Base-by-base conservation (phyloP, 2,797 vertebrate genomes). In the Clarias platycephalus region DNA sequence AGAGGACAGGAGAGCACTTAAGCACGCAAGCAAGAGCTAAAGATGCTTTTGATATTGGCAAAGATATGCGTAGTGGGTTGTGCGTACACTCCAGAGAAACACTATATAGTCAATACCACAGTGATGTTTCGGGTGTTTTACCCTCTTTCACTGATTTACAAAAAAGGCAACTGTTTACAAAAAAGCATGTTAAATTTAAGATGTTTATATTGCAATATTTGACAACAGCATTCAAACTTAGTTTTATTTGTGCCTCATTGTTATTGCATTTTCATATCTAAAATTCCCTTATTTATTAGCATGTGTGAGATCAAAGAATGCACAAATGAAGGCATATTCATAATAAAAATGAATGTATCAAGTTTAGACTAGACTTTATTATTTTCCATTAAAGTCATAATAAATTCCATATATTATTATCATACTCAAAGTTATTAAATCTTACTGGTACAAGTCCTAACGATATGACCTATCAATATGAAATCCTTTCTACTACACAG, bases 1-100 rank as follows among this genome's bases (percentile, higher is more conserved):
- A 55, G 67, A 76, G 24, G 53, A 86, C 53, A 66, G 60, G 37
- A 74, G 28, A 75, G 22, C n/a, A n/a, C 24, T 16, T 28, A 80
- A 66, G 31, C 37, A 75, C 18, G 24, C 13, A 34, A 34, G 53
- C 28, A 80, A 76, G 63, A 28, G 40, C 53, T 76, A 49, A 79
- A 66, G 60, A 71, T n/a, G 26, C 71, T 53, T 24, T 12, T 63
- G 31, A 4, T 71, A 64, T 76, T 24, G 49, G 20, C 58, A 64
- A 53, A 77, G 28, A 77, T 16, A 10, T n/a, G 31, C 49, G 55
- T 67, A 37, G 31, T 24, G 28, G 57, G 75, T 15, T 77, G 75
- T 74, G 44, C 44, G 18, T 74, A 55, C 75, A 71, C 12, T 15
- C n/a, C 12, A 49, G 0, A 2, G 44, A 49, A 49, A 49, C 44